Evolutionary conservation across 2,113 vertebrate genomes (phyloP).

Genomic region (Acanthochromis polyacanthus): DNA sequence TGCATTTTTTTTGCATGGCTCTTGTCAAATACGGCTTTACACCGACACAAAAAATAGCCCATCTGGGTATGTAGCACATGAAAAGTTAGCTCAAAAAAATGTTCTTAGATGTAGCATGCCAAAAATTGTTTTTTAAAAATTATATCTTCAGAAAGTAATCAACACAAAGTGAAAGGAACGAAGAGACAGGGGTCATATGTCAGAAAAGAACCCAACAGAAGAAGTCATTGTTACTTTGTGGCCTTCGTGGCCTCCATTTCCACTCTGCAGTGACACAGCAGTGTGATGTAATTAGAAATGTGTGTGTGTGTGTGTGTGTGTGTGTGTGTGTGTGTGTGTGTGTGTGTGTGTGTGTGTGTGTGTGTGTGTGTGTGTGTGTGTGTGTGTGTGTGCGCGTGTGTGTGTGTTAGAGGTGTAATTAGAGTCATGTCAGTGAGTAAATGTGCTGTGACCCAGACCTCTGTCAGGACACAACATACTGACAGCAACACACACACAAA

Average conservation of each 20-base stretch:
- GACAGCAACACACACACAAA: neutral
- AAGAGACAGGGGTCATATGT: slow-evolving; percentile 1
- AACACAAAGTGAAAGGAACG: neutral
- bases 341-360: slow-evolving; percentile 25
- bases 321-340: slow-evolving; percentile 27
- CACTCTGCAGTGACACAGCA: slow-evolving; percentile 43
- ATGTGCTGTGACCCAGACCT: slow-evolving; percentile 60
- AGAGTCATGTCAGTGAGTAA: slow-evolving; percentile 64
- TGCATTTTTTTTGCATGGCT: no score
- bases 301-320: slow-evolving; percentile 22
- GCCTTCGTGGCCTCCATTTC: slow-evolving; percentile 28
- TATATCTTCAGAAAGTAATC: neutral
- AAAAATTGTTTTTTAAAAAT: no score
- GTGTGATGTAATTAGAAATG: slow-evolving; percentile 32
- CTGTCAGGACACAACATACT: slow-evolving; percentile 44
- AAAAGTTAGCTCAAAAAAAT: no score
- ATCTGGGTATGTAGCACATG: no score
- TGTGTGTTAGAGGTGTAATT: slow-evolving; percentile 44
- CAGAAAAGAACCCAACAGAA: slow-evolving; percentile 9
- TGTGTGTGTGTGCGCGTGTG: slow-evolving; percentile 24
- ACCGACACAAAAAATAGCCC: no score
- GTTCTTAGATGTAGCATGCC: no score
- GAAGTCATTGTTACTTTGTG: slow-evolving; percentile 31
- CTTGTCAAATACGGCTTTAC: no score
- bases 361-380: slow-evolving; percentile 22